Evolutionary conservation across 2,888 invertebrate genomes (phyloP).

Genomic region (Dimorphilus gyrociliatus): DNA sequence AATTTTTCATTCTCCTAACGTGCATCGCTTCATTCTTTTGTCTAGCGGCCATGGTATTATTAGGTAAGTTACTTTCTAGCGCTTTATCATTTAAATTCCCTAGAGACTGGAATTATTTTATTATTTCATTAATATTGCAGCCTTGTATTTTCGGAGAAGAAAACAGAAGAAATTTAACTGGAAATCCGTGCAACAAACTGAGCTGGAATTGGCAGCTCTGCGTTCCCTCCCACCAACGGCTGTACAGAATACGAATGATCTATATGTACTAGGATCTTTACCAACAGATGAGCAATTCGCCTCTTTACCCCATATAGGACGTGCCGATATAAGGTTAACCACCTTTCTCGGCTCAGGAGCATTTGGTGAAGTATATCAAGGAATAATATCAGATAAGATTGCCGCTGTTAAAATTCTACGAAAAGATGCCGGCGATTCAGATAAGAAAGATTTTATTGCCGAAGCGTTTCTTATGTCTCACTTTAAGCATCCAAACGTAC

Average conservation of each 20-base stretch:
- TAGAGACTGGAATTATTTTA: too few relatives aligned
- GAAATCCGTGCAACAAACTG: too few relatives aligned
- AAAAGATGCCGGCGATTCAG: slow-evolving; percentile 73
- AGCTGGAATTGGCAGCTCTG: slow-evolving; percentile 68
- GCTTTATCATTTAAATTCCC: too few relatives aligned
- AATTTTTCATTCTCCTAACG: too few relatives aligned
- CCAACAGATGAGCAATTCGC: slow-evolving; percentile 62
- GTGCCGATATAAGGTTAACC: slow-evolving; percentile 66
- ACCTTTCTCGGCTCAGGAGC: slow-evolving; percentile 87
- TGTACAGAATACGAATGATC: slow-evolving; percentile 63
- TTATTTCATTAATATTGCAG: too few relatives aligned
- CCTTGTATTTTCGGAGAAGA: too few relatives aligned
- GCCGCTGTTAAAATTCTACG: slow-evolving; percentile 55
- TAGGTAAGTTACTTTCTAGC: too few relatives aligned
- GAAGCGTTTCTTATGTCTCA: slow-evolving; percentile 92
- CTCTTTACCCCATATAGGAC: slow-evolving; percentile 58
- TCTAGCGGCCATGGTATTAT: too few relatives aligned
- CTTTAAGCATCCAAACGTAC: slow-evolving; percentile 86
- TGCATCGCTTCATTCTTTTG: too few relatives aligned
- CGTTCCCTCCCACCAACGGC: slow-evolving; percentile 58
- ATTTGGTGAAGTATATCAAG: slow-evolving; percentile 92
- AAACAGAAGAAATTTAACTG: too few relatives aligned
- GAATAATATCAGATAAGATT: too few relatives aligned
- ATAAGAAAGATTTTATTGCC: slow-evolving; percentile 80
- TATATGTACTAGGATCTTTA: slow-evolving; percentile 48